Percentiles rank a stretch among this genome's conserved stretches.
Evolutionary conservation across 64 coral and sea anemone genomes (phyloP).

Genomic region (Orbicella faveolata): DNA sequence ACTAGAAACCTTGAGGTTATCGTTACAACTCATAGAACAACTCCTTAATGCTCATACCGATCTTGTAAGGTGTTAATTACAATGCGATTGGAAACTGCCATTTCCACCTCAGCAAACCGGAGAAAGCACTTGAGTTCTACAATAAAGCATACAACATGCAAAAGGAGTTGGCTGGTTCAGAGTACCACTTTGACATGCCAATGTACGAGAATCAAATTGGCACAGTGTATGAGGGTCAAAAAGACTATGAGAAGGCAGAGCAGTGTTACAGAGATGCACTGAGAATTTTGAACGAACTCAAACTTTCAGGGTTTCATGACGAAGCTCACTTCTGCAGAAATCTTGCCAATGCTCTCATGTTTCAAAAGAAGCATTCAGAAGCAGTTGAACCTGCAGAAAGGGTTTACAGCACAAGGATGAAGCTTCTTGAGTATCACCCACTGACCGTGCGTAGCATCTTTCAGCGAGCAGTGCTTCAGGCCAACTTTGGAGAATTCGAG

Average conservation of each 20-base stretch:
- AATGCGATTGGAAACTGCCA: constrained; percentile 41
- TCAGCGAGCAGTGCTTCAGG: constrained; percentile 28
- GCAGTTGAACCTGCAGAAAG: constrained; percentile 16
- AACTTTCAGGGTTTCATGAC: constrained; percentile 12
- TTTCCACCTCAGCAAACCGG: background rate
- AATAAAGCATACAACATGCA: constrained; percentile 27
- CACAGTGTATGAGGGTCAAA: background rate
- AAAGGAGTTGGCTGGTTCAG: background rate
- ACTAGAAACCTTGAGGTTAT: background rate
- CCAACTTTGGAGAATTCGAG: background rate
- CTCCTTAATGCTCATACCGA: constrained; percentile 12
- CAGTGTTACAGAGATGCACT: constrained; percentile 31
- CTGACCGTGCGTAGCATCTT: constrained; percentile 32
- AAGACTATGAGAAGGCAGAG: background rate
- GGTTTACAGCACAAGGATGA: constrained; percentile 14
- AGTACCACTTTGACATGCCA: constrained; percentile 35
- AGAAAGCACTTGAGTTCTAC: background rate
- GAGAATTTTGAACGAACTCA: constrained; percentile 15
- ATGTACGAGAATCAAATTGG: constrained; percentile 43
- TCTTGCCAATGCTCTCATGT: constrained; percentile 25
- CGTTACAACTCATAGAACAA: background rate
- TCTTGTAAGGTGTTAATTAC: background rate
- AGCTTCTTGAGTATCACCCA: background rate
- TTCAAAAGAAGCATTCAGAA: background rate
- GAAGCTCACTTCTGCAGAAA: constrained; percentile 27